Conservation (phyloP, 2,797 vertebrate genomes). For the Crossoptilon crossoptilon region DNA sequence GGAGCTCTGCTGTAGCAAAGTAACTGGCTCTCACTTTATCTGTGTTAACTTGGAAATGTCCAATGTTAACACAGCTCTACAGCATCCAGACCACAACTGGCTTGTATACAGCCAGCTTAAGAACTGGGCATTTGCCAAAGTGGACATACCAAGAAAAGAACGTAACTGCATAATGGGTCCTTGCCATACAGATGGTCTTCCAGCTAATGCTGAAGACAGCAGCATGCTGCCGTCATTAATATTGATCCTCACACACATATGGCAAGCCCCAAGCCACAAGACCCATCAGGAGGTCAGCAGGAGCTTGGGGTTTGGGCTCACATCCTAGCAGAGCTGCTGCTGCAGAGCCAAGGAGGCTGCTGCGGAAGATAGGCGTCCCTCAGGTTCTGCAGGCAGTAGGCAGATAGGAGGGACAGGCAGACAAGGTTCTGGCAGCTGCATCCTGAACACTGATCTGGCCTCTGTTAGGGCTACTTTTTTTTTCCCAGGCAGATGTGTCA, state of each 20-base stretch:
- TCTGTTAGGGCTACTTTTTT: accelerated
- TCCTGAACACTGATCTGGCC: accelerated
- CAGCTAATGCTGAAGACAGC: neutral
- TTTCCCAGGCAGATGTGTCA: neutral
- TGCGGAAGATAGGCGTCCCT: neutral
- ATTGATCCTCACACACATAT: accelerated
- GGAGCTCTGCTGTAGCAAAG: neutral
- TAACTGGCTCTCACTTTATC: neutral
- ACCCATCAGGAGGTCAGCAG: neutral
- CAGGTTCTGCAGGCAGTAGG: neutral
- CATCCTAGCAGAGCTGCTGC: neutral
- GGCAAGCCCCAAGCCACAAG: accelerated
- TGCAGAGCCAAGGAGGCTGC: neutral
- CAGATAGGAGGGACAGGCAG: neutral
- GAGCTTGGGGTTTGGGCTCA: neutral
- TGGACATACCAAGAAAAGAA: neutral
- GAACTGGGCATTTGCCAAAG: neutral
- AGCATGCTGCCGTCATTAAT: accelerated
- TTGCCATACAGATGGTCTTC: neutral
- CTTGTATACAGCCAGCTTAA: neutral
- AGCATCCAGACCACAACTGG: neutral
- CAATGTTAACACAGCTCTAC: neutral
- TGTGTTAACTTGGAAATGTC: neutral
- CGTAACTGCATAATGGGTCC: neutral
- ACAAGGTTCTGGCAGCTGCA: neutral